Conservation (phyloP, 92 coral and sea anemone species). For the Parazoanthus atlanticus region DNA sequence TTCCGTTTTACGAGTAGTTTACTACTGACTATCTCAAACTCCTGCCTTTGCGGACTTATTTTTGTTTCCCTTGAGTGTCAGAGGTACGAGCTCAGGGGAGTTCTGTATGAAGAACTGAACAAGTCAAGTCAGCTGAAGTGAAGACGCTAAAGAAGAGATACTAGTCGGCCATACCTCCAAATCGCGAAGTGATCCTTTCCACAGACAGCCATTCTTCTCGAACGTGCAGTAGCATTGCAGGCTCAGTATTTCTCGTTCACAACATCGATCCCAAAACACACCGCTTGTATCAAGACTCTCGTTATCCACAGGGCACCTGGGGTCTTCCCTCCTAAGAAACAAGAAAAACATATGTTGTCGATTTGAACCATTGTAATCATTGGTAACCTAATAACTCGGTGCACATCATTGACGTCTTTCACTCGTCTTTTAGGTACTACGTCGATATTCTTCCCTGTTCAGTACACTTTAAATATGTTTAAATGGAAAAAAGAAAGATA, state of each 20-base stretch:
- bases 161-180: slow-evolving; percentile 22
- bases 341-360: not conserved
- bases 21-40: too few relatives aligned
- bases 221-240: slow-evolving; percentile 50
- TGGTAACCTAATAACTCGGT: too few relatives aligned
- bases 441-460: too few relatives aligned
- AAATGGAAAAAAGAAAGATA: too few relatives aligned
- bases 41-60: too few relatives aligned
- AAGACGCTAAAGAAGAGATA: not conserved
- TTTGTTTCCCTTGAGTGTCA: not conserved
- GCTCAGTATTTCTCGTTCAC: slow-evolving; percentile 55
- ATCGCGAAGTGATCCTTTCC: slow-evolving; percentile 51
- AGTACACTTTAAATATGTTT: too few relatives aligned
- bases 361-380: not conserved
- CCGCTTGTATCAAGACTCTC: not conserved
- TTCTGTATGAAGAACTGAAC: not conserved
- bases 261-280: slow-evolving; percentile 49
- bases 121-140: not conserved
- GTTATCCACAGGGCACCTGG: slow-evolving; percentile 33
- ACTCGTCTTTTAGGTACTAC: not conserved
- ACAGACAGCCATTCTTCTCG: slow-evolving; percentile 43
- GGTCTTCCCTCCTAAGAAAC: not conserved
- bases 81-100: too few relatives aligned
- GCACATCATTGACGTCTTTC: not conserved
- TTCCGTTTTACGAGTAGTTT: too few relatives aligned